Percentiles rank a stretch among this genome's conserved stretches.
Conservation (phyloP, 2,888 invertebrate species). For the Iphiclides podalirius region DNA sequence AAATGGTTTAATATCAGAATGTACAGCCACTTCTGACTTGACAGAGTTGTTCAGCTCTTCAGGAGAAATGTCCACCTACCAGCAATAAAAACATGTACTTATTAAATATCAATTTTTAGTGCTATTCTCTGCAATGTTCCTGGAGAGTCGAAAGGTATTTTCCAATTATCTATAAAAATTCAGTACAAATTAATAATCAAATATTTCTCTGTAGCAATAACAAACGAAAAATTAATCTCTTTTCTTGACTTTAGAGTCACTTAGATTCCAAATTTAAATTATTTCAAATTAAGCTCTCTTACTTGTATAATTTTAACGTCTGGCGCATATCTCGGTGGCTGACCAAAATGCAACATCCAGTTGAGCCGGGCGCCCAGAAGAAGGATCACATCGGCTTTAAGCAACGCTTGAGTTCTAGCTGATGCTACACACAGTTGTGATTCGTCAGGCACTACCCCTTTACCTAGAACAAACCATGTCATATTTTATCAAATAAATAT, state of each 20-base stretch:
- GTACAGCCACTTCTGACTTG: slow-evolving; percentile 87
- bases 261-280: too few relatives aligned
- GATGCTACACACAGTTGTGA: slow-evolving; percentile 88
- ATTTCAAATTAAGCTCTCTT: slow-evolving; percentile 6
- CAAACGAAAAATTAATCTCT: too few relatives aligned
- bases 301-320: slow-evolving; percentile 94
- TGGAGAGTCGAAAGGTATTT: too few relatives aligned
- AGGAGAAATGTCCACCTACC: slow-evolving; percentile 89
- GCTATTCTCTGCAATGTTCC: too few relatives aligned
- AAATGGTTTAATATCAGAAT: slow-evolving; percentile 90
- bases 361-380: slow-evolving; percentile 95
- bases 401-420: slow-evolving; percentile 91
- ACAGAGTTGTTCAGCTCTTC: slow-evolving; percentile 97
- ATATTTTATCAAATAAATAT: too few relatives aligned
- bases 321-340: slow-evolving; percentile 89
- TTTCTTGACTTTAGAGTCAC: too few relatives aligned
- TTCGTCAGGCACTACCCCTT: slow-evolving; percentile 87
- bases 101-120: too few relatives aligned
- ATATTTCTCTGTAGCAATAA: too few relatives aligned
- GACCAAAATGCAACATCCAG: slow-evolving; percentile 99
- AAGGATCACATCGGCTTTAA: slow-evolving; percentile 92
- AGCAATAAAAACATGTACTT: slow-evolving; percentile 24
- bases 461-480: slow-evolving; percentile 79
- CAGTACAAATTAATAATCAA: too few relatives aligned
- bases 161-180: too few relatives aligned